phyloP scores from a whole-genome alignment of 2,888 invertebrate species.

The Microctonus aethiopoides region DNA sequence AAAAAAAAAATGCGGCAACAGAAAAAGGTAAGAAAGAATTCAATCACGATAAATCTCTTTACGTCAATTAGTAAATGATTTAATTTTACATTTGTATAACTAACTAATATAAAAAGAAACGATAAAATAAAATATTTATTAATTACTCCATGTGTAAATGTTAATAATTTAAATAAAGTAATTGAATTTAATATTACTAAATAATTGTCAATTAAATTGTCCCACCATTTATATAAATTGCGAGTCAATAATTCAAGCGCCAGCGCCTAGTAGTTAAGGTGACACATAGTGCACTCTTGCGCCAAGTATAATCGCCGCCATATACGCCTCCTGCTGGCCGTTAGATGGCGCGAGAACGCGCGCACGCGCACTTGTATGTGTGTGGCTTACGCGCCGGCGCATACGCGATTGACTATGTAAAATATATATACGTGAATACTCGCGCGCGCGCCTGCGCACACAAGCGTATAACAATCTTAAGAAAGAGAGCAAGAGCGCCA shows the following conservation, averaged over 20 bases:
- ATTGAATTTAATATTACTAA: neutral
- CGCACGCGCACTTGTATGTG: conserved; percentile 33
- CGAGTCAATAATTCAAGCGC: conserved; percentile 2
- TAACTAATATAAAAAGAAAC: neutral
- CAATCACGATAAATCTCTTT: neutral
- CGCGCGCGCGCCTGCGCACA: neutral
- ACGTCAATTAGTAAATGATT: neutral
- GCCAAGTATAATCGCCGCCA: neutral
- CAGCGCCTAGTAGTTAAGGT: neutral
- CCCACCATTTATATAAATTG: neutral
- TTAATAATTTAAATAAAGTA: neutral
- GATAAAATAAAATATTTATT: no score
- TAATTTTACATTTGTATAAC: neutral
- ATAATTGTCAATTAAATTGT: conserved; percentile 2
- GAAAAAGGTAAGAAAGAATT: neutral
- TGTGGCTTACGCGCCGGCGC: conserved; percentile 35
- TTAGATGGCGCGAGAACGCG: conserved; percentile 17
- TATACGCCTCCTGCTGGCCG: conserved; percentile 15
- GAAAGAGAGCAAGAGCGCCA: conserved; percentile 38
- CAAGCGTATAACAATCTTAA: neutral
- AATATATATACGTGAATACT: neutral
- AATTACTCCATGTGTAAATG: neutral
- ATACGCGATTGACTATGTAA: conserved; percentile 7
- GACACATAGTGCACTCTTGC: neutral
- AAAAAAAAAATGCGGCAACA: neutral